A percentile compares a stretch with the other conserved stretches of the same genome.
These are phyloP conservation scores for Xyliphius kryptos DNA, from an alignment of 2,113 vertebrate genomes.

Conservation along the genomic window DNA sequence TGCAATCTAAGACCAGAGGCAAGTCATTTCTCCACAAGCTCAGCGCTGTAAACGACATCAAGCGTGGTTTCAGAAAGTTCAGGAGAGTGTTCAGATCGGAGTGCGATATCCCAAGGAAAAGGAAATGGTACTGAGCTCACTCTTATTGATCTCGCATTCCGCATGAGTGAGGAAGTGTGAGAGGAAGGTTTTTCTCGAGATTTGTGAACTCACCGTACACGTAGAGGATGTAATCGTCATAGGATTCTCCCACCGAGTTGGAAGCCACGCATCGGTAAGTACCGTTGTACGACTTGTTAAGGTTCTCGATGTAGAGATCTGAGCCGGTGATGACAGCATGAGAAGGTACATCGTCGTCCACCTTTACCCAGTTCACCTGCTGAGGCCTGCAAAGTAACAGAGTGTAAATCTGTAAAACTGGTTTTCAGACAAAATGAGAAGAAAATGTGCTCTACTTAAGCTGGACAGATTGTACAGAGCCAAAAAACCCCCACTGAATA, in stretches of 20 bases:
- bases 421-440: background rate
- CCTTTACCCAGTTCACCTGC: slow-evolving; percentile 86
- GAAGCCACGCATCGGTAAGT: no score
- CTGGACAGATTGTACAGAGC: no score
- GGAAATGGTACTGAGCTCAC: slow-evolving; percentile 51
- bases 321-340: slow-evolving; percentile 83
- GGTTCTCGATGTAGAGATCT: slow-evolving; percentile 92
- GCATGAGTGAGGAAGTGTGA: no score
- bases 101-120: slow-evolving; percentile 49
- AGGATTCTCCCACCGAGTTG: slow-evolving; percentile 85
- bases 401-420: background rate
- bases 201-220: slow-evolving; percentile 76
- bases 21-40: no score
- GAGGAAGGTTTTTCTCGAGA: background rate
- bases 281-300: slow-evolving; percentile 98
- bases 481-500: no score
- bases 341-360: slow-evolving; percentile 92
- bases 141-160: slow-evolving; percentile 47
- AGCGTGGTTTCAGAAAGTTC: no score
- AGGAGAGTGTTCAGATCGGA: slow-evolving; percentile 54
- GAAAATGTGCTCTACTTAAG: no score
- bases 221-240: no score
- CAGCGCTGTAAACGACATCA: no score
- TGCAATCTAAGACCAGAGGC: no score
- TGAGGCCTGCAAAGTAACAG: slow-evolving; percentile 80